Conservation (phyloP, 2,113 vertebrate genomes). For the Saccopteryx leptura region DNA sequence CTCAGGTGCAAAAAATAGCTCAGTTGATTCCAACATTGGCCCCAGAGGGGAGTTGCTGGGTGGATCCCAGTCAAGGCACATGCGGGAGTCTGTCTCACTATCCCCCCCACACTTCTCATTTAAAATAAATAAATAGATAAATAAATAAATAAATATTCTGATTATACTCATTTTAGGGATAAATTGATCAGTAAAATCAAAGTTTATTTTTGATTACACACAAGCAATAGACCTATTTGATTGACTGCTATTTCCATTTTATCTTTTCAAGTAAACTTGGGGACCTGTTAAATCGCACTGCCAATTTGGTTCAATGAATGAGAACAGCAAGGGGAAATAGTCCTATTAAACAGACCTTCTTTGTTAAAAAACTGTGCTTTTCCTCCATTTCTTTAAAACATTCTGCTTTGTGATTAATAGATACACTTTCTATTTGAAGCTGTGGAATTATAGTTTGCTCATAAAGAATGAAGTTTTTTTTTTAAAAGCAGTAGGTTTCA, state of each 20-base stretch:
- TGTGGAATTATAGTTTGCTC: slow-evolving; percentile 66
- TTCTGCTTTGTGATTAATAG: slow-evolving; percentile 60
- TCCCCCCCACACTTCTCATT: too few species aligned
- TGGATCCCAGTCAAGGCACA: too few species aligned
- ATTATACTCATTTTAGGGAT: neutral
- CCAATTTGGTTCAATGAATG: slow-evolving; percentile 5
- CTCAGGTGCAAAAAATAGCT: too few species aligned
- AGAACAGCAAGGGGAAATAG: slow-evolving; percentile 4
- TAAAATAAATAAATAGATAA: neutral
- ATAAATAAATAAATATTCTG: neutral
- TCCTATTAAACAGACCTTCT: neutral
- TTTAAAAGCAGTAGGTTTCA: slow-evolving; percentile 61
- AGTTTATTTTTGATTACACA: neutral
- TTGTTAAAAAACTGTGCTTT: slow-evolving; percentile 64
- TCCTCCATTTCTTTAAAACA: slow-evolving; percentile 61
- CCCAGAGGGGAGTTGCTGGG: too few species aligned
- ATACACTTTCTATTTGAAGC: slow-evolving; percentile 76
- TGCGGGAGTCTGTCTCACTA: too few species aligned
- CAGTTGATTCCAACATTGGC: too few species aligned
- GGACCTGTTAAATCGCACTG: neutral
- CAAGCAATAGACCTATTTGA: neutral
- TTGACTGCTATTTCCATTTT: slow-evolving; percentile 5
- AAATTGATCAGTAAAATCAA: slow-evolving; percentile 34
- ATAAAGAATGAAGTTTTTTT: slow-evolving; percentile 62
- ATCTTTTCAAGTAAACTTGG: slow-evolving; percentile 32